phyloP scores from a whole-genome alignment of 2,797 vertebrate genomes.

The Bradypodion pumilum region DNA sequence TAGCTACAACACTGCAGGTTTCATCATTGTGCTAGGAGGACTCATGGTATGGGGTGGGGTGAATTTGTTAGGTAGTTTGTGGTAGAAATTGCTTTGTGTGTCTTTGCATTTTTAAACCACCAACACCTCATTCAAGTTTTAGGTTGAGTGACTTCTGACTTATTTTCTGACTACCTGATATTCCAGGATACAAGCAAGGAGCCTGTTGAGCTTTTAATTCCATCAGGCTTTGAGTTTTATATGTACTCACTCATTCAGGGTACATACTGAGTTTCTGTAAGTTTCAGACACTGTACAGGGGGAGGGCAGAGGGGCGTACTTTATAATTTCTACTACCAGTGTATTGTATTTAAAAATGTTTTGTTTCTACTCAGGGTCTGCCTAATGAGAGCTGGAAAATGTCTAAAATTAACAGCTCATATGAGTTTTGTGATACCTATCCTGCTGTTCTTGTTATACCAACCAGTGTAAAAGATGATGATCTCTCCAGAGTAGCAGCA shows the following conservation, averaged over 20 bases:
- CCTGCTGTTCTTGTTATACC: slow-evolving; percentile 91
- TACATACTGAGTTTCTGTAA: not conserved
- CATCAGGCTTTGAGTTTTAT: not conserved
- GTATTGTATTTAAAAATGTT: not conserved
- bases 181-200: too few relatives aligned
- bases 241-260: not conserved
- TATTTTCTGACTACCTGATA: too few relatives aligned
- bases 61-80: too few relatives aligned
- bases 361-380: slow-evolving; percentile 81
- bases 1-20: too few relatives aligned
- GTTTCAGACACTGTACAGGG: not conserved
- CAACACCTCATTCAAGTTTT: too few relatives aligned
- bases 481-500: slow-evolving; percentile 85
- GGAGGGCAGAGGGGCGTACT: fast-evolving
- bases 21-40: too few relatives aligned
- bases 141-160: too few relatives aligned
- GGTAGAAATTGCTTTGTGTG: not conserved
- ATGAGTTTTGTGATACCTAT: slow-evolving; percentile 94
- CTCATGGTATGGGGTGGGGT: too few relatives aligned
- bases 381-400: slow-evolving; percentile 98
- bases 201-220: not conserved
- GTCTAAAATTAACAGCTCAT: slow-evolving; percentile 90
- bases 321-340: not conserved
- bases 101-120: not conserved
- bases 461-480: slow-evolving; percentile 89